Base-by-base conservation (phyloP, 1,140 invertebrate genomes). In the Stratiolaelaps scimitus region DNA sequence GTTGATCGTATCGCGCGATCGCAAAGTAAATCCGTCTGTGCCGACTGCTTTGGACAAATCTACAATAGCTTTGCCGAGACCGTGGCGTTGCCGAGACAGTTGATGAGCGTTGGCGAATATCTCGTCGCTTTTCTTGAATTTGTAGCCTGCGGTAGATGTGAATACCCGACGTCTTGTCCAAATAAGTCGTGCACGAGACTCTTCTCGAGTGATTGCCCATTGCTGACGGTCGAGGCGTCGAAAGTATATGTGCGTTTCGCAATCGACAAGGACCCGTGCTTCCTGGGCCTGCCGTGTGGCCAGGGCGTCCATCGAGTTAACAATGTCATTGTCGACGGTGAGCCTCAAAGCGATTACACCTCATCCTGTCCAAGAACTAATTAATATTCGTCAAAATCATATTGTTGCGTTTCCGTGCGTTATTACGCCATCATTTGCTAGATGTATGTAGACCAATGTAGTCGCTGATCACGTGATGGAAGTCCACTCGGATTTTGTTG, bases 261-360 rank as follows among this genome's bases (percentile, higher is more conserved):
- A 60, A 60, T 60, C 1, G 34, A 60, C 34, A 60, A 60, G 53
- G 53, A 60, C 10, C 53, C 53, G 17, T 60, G 53, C 20, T 60
- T 60, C 20, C 23, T 60, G 17, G 53, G 53, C 26, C 34, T 60
- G 53, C 53, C 53, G 23, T 60, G 53, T 60, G 53, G 15, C 15
- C 53, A 60, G 34, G 53, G 53, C 53, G 53, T 26, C 34, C 53
- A 60, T 23, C 26, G 34, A 60, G 53, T 60, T 17, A 60, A 60
- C 34, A 60, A n/a, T 34, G 34, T 60, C 53, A 60, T 60, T 23
- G 34, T 60, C 15, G 53, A 60, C 23, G 53, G 53, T 60, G 2
- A 60, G 53, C 34, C 53, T 28, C 10, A 4, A 10, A 40, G 10
- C 34, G 10, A 6, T 4, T 40, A 40, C 10, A 6, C 4, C 0